These are phyloP conservation scores for Vultur gryphus DNA, from an alignment of 2,797 vertebrate genomes.

Conservation along the genomic window DNA sequence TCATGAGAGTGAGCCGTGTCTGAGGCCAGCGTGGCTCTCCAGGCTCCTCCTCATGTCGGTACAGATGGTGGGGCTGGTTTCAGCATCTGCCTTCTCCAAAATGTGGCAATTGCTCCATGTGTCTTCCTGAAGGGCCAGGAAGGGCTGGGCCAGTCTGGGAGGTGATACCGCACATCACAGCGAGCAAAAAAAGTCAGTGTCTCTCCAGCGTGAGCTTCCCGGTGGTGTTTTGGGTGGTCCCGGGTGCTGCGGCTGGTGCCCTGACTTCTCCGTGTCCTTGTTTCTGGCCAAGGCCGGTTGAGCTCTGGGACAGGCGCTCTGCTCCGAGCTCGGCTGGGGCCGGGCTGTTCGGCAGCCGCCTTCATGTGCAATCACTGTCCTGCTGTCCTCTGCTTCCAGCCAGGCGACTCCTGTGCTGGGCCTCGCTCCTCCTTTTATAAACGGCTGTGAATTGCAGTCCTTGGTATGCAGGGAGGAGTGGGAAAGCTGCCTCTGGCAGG, in stretches of 20 bases:
- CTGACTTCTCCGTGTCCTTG: accelerated
- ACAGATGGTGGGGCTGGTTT: not conserved
- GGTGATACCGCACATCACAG: not conserved
- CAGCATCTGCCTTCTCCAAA: not conserved
- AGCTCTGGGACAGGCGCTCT: not conserved
- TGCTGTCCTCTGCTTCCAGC: not conserved
- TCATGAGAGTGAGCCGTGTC: not conserved
- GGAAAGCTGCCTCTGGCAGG: not conserved
- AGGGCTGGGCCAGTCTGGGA: not conserved
- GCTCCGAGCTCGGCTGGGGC: not conserved
- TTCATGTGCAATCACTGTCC: accelerated
- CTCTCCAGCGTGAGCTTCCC: not conserved
- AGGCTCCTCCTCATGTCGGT: accelerated
- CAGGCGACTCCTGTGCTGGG: not conserved
- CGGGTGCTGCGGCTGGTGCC: too few species aligned
- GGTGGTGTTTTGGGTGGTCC: not conserved
- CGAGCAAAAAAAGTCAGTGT: not conserved
- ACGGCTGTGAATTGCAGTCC: not conserved
- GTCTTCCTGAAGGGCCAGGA: not conserved
- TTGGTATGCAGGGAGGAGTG: not conserved
- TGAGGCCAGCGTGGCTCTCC: accelerated
- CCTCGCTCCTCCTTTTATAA: not conserved
- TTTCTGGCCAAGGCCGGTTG: not conserved
- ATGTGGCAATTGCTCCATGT: not conserved
- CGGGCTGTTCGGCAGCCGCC: accelerated